Conservation (phyloP, 2,113 vertebrate genomes). For the Sula dactylatra region DNA sequence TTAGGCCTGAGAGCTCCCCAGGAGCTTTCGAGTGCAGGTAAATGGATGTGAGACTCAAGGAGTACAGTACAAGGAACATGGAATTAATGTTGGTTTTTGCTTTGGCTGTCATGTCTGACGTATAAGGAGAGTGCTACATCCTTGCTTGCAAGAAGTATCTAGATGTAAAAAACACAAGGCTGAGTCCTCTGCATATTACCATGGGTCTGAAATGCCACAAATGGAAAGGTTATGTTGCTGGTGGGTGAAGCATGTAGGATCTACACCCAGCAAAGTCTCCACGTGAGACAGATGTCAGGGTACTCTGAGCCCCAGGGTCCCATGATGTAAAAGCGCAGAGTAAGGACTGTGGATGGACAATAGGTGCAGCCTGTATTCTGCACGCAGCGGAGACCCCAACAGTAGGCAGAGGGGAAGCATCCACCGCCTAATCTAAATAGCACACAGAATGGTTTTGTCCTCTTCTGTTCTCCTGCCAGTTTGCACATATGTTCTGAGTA, state of each 20-base stretch:
- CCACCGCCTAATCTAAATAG: conserved; percentile 44
- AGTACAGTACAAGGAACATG: conserved; percentile 20
- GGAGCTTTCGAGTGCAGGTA: conserved; percentile 67
- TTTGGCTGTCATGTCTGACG: conserved; percentile 20
- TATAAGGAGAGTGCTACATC: conserved; percentile 21
- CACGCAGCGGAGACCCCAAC: neutral
- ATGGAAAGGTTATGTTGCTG: neutral
- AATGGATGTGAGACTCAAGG: conserved; percentile 58
- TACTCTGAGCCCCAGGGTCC: neutral
- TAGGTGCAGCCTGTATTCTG: neutral
- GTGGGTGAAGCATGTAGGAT: neutral
- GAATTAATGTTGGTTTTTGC: conserved; percentile 29
- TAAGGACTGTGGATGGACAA: conserved; percentile 1
- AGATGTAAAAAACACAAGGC: neutral
- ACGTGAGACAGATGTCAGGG: neutral
- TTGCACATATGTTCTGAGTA: conserved; percentile 63
- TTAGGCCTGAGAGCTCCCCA: conserved; percentile 53
- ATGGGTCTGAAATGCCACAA: neutral
- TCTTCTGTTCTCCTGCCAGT: conserved; percentile 64
- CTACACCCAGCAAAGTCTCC: neutral
- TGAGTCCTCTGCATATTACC: neutral
- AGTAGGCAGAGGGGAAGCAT: conserved; percentile 44
- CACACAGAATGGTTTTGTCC: conserved; percentile 63
- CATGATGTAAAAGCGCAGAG: neutral
- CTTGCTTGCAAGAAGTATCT: neutral